These are phyloP conservation scores for Lagodon rhomboides DNA, from an alignment of 2,797 vertebrate genomes.

Conservation along the genomic window DNA sequence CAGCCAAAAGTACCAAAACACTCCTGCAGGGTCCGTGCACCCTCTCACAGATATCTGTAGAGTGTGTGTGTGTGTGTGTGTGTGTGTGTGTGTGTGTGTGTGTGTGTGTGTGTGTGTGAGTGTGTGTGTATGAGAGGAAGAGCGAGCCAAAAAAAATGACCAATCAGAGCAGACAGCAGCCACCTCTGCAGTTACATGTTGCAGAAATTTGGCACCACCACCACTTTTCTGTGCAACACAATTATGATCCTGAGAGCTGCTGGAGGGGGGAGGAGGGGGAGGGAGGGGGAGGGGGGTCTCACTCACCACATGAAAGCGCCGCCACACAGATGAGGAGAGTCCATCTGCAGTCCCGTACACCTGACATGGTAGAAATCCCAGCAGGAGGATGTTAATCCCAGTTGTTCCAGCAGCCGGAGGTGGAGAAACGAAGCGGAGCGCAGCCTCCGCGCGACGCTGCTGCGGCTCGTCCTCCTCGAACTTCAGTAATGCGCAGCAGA, in stretches of 20 bases:
- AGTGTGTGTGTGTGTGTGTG: not conserved
- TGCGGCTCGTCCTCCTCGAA: slow-evolving; percentile 59
- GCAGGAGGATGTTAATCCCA: slow-evolving; percentile 75
- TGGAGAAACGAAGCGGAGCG: slow-evolving; percentile 49
- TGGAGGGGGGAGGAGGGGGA: too few relatives aligned
- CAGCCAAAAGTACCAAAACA: not conserved
- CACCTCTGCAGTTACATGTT: slow-evolving; percentile 61
- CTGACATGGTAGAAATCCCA: slow-evolving; percentile 84
- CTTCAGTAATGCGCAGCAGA: slow-evolving; percentile 57
- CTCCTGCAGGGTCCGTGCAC: not conserved
- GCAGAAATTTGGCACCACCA: slow-evolving; percentile 50
- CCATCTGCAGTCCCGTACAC: slow-evolving; percentile 76
- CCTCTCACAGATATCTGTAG: not conserved
- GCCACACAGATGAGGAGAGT: slow-evolving; percentile 79
- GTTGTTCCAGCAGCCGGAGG: slow-evolving; percentile 62
- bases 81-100: not conserved
- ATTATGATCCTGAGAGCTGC: slow-evolving; percentile 32
- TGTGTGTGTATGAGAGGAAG: too few relatives aligned
- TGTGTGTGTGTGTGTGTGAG: too few relatives aligned
- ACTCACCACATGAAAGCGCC: slow-evolving; percentile 83
- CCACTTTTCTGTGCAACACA: slow-evolving; percentile 57
- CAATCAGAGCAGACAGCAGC: slow-evolving; percentile 56
- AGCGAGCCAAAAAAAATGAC: slow-evolving; percentile 44
- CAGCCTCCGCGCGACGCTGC: slow-evolving; percentile 52
- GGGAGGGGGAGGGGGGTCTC: rapidly evolving